Base-by-base conservation (phyloP, 1,140 invertebrate genomes). In the Zaprionus ghesquierei region DNA sequence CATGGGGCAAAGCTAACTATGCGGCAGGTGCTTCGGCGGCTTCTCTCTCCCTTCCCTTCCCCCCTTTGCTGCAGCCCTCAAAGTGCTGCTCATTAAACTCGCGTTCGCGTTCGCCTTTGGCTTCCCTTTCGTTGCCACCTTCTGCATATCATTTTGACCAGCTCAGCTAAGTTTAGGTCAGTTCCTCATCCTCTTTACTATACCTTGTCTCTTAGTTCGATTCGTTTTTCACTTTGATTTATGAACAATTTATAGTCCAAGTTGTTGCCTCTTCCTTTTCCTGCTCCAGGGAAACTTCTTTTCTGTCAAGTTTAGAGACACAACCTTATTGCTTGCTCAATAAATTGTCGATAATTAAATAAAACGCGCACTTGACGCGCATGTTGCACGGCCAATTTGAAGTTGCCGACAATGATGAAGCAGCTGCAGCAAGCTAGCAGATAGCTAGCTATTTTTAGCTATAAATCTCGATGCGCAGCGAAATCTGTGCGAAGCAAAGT, bases 321-420 rank as follows among this genome's bases (percentile, higher is more conserved):
- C 27, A 3, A 15, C 6, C 35, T 41, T 41, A n/a, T 41, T 41
- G n/a, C 35, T 5, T 5, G 3, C 23, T 50, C 50, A 53, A 70
- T 69, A 50, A 70, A 70, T 79, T 73, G 63, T n/a, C 73, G 72
- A 64, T 77, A 90, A 90, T 90, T 86, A 90, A 86, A 82, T 81
- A 65, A 79, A 82, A n/a, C n/a, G n/a, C 69, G 64, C 63, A 63
- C 62, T 79, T 61, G 73, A 79, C 79, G 86, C 79, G 86, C 50
- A 77, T 75, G 76, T 77, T 65, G 59, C 60, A 31, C 22, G 55
- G 12, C 33, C 63, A 77, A 73, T 61, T 75, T 75, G 55, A 31
- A 27, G 38, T 20, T 54, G 41, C 41, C 20, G 41, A 46, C 41
- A 46, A 10, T 22, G n/a, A 41, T 18, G 8, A n/a, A 41, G n/a